A percentile compares a stretch with the other conserved stretches of the same genome.
These are phyloP conservation scores for Agriopis leucophaearia DNA, from an alignment of 2,888 invertebrate species.

Conservation along the genomic window DNA sequence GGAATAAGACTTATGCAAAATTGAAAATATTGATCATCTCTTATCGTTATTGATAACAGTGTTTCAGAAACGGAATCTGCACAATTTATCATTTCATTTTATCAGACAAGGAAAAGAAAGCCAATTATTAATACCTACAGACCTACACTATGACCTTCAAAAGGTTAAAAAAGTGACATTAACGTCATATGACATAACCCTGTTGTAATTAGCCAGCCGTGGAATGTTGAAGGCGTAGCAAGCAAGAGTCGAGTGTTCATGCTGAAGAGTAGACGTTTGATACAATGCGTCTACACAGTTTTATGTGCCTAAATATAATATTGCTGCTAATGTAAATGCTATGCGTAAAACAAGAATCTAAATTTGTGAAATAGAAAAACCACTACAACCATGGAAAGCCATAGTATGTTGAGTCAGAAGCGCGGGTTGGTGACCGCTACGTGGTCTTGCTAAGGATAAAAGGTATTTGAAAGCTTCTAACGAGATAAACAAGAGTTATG, in stretches of 20 bases:
- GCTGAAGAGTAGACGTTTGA: not conserved
- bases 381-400: not conserved
- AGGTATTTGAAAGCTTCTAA: slow-evolving; percentile 1
- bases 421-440: not conserved
- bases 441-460: not conserved
- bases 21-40: slow-evolving; percentile 21
- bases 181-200: slow-evolving; percentile 7
- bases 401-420: not conserved
- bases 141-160: no score
- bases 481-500: slow-evolving; percentile 29
- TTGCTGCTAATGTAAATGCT: not conserved
- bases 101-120: not conserved
- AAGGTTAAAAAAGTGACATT: not conserved
- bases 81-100: not conserved
- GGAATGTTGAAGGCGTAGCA: slow-evolving; percentile 4
- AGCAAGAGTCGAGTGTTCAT: slow-evolving; percentile 9
- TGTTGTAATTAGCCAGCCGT: slow-evolving; percentile 18
- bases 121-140: not conserved
- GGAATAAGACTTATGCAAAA: slow-evolving; percentile 2
- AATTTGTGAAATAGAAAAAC: not conserved
- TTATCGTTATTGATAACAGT: slow-evolving; percentile 10
- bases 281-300: slow-evolving; percentile 1
- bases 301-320: not conserved
- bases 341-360: not conserved
- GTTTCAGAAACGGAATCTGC: slow-evolving; percentile 8